A percentile compares a stretch with the other conserved stretches of the same genome.
Evolutionary conservation across 2,113 vertebrate genomes (phyloP).

Genomic region (Macquaria australasica): DNA sequence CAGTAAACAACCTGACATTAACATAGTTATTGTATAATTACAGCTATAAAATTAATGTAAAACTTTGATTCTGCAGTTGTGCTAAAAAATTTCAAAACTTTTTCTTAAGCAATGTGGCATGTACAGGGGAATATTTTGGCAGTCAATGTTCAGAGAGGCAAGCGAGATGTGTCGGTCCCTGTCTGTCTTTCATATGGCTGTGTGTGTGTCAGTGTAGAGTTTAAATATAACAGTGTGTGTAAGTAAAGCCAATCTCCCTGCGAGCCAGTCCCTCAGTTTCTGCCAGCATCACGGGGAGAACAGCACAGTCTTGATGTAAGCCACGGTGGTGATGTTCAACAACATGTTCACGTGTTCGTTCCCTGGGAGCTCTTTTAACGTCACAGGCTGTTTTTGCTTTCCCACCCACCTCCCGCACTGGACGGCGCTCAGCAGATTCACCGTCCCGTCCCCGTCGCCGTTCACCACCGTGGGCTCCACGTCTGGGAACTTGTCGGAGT

Average conservation of each 20-base stretch:
- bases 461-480: slow-evolving; percentile 88
- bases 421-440: slow-evolving; percentile 91
- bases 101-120: not conserved
- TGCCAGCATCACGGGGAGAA: slow-evolving; percentile 78
- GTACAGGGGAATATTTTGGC: slow-evolving; percentile 10
- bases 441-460: slow-evolving; percentile 93
- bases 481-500: slow-evolving; percentile 90
- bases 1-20: slow-evolving; percentile 44
- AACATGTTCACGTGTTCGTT: slow-evolving; percentile 96
- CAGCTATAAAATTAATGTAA: slow-evolving; percentile 33
- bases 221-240: not conserved
- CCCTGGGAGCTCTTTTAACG: slow-evolving; percentile 85
- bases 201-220: not conserved
- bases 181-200: not conserved
- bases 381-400: slow-evolving; percentile 87
- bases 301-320: slow-evolving; percentile 91
- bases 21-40: not conserved
- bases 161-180: not conserved
- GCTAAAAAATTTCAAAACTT: not conserved
- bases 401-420: slow-evolving; percentile 89
- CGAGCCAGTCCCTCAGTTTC: not conserved
- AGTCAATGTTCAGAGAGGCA: not conserved
- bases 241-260: not conserved
- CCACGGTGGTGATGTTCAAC: slow-evolving; percentile 88
- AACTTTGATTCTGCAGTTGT: slow-evolving; percentile 1